Percentiles rank a stretch among this genome's conserved stretches.
phyloP scores from a whole-genome alignment of 2,113 vertebrate genomes.

The Paratilapia polleni region DNA sequence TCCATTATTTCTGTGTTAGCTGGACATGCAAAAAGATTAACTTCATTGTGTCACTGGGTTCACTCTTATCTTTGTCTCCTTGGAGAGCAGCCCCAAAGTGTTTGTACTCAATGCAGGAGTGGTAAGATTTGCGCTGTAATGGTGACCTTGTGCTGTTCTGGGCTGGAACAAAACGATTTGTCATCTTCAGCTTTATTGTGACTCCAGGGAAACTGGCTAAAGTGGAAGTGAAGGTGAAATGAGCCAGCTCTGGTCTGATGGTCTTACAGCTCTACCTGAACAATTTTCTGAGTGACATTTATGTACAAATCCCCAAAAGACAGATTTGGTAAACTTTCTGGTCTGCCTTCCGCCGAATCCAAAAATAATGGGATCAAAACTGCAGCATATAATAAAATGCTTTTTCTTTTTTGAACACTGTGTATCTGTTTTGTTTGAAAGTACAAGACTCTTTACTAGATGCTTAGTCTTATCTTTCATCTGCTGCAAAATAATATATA shows the following conservation, averaged over 20 bases:
- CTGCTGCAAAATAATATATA: background rate
- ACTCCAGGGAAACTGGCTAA: constrained; percentile 55
- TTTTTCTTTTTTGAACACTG: background rate
- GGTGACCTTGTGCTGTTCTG: constrained; percentile 59
- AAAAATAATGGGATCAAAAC: constrained; percentile 11
- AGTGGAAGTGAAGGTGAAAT: constrained; percentile 41
- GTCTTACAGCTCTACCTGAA: constrained; percentile 12
- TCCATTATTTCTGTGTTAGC: constrained; percentile 24
- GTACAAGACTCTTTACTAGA: background rate
- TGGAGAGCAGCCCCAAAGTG: constrained; percentile 41
- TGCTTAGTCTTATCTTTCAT: background rate
- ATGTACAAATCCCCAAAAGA: background rate
- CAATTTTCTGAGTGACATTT: constrained; percentile 10
- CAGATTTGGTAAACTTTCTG: constrained; percentile 5
- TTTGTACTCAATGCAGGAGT: constrained; percentile 36
- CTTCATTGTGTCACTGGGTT: constrained; percentile 15
- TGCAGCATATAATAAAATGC: constrained; percentile 2
- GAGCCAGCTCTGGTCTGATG: constrained; percentile 10
- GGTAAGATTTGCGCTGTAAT: constrained; percentile 49
- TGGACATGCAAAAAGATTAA: constrained; percentile 37
- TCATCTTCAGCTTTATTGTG: constrained; percentile 64
- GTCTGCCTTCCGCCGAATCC: background rate
- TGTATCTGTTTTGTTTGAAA: constrained; percentile 8
- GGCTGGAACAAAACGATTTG: constrained; percentile 53
- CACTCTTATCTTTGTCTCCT: constrained; percentile 41